phyloP scores from a whole-genome alignment of 2,888 invertebrate genomes.

The Dastarcus helophoroides region DNA sequence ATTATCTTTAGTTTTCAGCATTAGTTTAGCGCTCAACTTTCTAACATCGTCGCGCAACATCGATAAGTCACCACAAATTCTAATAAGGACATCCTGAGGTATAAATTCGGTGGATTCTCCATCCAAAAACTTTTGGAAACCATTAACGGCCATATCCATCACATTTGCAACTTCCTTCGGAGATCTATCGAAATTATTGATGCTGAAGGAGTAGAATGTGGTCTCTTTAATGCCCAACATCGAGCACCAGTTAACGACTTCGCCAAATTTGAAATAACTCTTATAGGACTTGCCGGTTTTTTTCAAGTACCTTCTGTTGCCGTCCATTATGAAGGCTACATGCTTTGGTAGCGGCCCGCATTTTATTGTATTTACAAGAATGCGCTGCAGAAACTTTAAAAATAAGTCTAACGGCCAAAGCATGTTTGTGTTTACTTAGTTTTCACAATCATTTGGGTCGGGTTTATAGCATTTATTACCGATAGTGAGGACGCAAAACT shows the following conservation, averaged over 20 bases:
- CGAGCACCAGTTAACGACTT: constrained; percentile 72
- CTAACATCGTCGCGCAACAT: constrained; percentile 71
- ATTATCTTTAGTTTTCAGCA: constrained; percentile 68
- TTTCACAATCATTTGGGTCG: no score
- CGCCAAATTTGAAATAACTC: constrained; percentile 71
- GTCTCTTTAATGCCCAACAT: constrained; percentile 88
- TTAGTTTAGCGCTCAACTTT: constrained; percentile 63
- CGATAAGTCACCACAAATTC: constrained; percentile 75
- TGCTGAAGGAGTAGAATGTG: constrained; percentile 97
- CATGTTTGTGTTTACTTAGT: no score
- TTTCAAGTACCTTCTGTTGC: constrained; percentile 85
- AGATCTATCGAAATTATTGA: constrained; percentile 93
- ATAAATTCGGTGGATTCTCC: constrained; percentile 71
- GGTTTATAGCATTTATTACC: no score
- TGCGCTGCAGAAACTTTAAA: no score
- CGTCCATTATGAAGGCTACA: constrained; percentile 97
- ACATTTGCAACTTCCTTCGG: constrained; percentile 81
- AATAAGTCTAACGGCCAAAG: no score
- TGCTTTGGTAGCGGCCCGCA: constrained; percentile 80
- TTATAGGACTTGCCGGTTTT: constrained; percentile 59
- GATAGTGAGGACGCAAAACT: no score
- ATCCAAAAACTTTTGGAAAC: constrained; percentile 68
- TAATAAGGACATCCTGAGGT: constrained; percentile 73
- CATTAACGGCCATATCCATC: constrained; percentile 77
- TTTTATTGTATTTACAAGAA: no score